phyloP scores from a whole-genome alignment of 2,888 invertebrate species.

The Penaeus monodon region DNA sequence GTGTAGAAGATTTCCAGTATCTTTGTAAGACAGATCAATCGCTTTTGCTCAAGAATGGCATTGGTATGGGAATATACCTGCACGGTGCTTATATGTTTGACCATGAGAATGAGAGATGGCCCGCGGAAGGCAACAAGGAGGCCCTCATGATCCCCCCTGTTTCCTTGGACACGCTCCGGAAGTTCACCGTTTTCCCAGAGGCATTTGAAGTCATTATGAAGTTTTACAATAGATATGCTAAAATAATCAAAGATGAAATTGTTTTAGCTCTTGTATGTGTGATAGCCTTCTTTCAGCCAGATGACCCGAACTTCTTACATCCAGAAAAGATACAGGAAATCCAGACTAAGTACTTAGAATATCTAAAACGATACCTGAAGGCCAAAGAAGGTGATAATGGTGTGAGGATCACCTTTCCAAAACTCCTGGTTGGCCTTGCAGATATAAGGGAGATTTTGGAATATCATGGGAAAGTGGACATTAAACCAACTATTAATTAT shows the following conservation, averaged over 20 bases:
- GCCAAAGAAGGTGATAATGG: conserved; percentile 51
- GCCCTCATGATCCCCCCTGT: conserved; percentile 54
- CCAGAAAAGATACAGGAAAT: conserved; percentile 53
- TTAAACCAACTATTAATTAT: conserved; percentile 55
- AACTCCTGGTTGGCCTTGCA: conserved; percentile 48
- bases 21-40: conserved; percentile 48
- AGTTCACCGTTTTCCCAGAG: conserved; percentile 49
- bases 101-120: conserved; percentile 49
- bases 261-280: conserved; percentile 47
- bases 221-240: conserved; percentile 54
- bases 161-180: conserved; percentile 31
- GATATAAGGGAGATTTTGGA: conserved; percentile 51
- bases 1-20: conserved; percentile 47
- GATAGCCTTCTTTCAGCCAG: conserved; percentile 57
- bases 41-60: conserved; percentile 54
- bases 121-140: conserved; percentile 41
- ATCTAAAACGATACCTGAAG: conserved; percentile 34
- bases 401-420: conserved; percentile 49
- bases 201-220: conserved; percentile 47
- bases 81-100: conserved; percentile 61
- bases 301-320: conserved; percentile 46
- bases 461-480: conserved; percentile 56
- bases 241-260: conserved; percentile 55
- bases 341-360: conserved; percentile 44
- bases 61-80: conserved; percentile 59